Base-by-base conservation (phyloP, 2,113 vertebrate species). In the Litocranius walleri region DNA sequence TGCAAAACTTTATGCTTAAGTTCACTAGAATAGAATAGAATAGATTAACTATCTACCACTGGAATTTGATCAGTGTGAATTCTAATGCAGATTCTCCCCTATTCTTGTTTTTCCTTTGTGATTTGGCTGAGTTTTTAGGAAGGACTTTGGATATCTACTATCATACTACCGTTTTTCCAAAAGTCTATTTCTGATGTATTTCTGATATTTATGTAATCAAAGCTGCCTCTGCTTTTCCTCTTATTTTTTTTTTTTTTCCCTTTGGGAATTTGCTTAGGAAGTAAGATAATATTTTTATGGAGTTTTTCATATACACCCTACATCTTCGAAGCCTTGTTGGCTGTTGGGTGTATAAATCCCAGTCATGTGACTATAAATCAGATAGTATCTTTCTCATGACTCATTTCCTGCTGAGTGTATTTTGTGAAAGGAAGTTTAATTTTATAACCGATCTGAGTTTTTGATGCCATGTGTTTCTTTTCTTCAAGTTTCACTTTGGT, bases 211-310 rank as follows among this genome's bases (percentile, higher is more conserved):
- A n/a, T 78, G 19, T 74, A 81, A 81, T 57, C 84, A 86, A 81
- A 59, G 23, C 23, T 33, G 17, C 67, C 33, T 77, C 67, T 82
- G 50, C 54, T 62, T 95, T 95, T 83, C 9, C 7, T 95, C 30
- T 64, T 50, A 27, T 80, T 83, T 7, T 40, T 54, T 12, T 40
- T 54, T 12, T 1, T 1, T 1, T 15, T 13, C 50, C 0, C 23
- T 95, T 89, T 64, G 29, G 40, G 30, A 82, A 30, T 94, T 97
- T 96, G 64, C 54, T 91, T 91, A 82, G 33, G 33, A 85, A 96
- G 43, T 59, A 78, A 91, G 78, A 59, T 86, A 50, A 71, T 71
- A 90, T 30, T 3, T 57, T 82, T 54, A 54, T 57, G 36, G 36
- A 82, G 7, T 78, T 95, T 93, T 48, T 88, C 43, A 14, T 74